Percentiles rank a stretch among this genome's conserved stretches.
phyloP scores from a whole-genome alignment of 2,113 vertebrate genomes.

The Ursus arctos region DNA sequence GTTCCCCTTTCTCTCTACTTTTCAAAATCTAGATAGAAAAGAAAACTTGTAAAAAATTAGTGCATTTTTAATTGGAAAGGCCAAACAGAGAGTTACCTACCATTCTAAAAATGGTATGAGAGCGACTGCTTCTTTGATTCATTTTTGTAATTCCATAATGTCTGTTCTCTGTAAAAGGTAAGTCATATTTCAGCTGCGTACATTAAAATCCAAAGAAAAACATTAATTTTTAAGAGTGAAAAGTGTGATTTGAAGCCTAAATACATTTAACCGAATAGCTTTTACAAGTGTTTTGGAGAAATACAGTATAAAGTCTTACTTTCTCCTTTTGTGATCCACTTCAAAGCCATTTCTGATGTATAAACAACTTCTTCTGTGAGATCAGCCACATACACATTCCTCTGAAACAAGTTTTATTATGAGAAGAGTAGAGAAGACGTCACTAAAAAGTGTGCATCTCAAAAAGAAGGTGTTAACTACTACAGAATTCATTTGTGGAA shows the following conservation, averaged over 20 bases:
- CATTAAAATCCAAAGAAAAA: slow-evolving; percentile 26
- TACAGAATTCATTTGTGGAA: background rate
- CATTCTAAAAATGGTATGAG: too few species aligned
- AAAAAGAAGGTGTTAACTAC: slow-evolving; percentile 7
- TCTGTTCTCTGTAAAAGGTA: slow-evolving; percentile 91
- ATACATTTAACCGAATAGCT: background rate
- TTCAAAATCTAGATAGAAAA: too few species aligned
- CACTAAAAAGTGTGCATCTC: background rate
- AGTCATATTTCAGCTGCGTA: slow-evolving; percentile 29
- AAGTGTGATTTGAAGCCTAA: background rate
- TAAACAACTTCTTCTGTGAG: slow-evolving; percentile 96
- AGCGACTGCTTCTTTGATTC: slow-evolving; percentile 94
- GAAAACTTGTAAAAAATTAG: too few species aligned
- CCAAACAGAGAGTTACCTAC: too few species aligned
- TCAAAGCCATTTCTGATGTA: slow-evolving; percentile 92
- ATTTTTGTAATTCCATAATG: slow-evolving; percentile 98
- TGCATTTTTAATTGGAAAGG: too few species aligned
- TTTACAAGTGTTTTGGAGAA: background rate
- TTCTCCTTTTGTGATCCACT: slow-evolving; percentile 97
- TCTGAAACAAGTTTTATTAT: slow-evolving; percentile 87
- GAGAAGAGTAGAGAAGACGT: slow-evolving; percentile 49
- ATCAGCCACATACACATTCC: slow-evolving; percentile 96
- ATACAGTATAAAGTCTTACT: slow-evolving; percentile 88
- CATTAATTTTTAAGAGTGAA: background rate
- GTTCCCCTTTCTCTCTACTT: too few species aligned